These are phyloP conservation scores for Ophion slaviceki DNA, from an alignment of 2,888 invertebrate genomes.

Conservation along the genomic window DNA sequence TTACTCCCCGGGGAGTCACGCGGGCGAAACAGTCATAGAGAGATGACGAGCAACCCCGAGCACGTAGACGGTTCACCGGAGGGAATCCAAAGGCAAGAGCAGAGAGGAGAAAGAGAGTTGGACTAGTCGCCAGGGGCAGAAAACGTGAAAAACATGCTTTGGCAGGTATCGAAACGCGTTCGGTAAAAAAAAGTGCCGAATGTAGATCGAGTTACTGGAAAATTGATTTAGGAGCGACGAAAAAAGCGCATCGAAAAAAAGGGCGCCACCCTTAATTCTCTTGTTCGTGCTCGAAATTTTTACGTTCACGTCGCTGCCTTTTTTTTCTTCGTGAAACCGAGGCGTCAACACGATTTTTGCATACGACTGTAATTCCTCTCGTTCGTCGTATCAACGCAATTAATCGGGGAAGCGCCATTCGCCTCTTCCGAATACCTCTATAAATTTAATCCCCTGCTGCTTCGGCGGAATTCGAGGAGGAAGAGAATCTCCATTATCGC, in stretches of 20 bases:
- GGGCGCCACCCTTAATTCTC: background rate
- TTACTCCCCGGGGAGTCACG: slow-evolving; percentile 60
- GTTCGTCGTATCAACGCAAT: background rate
- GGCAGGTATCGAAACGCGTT: slow-evolving; percentile 18
- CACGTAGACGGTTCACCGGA: slow-evolving; percentile 56
- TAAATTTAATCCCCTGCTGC: background rate
- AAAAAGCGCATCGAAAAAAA: background rate
- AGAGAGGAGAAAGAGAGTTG: slow-evolving; percentile 23
- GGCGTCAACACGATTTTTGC: background rate
- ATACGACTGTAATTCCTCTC: background rate
- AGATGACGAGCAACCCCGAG: slow-evolving; percentile 47
- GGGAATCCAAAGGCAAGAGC: slow-evolving; percentile 45
- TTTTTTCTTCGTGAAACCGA: background rate
- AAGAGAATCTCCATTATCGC: background rate
- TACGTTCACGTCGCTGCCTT: background rate
- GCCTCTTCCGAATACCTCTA: background rate
- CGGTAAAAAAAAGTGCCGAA: slow-evolving; percentile 30
- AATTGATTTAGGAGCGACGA: background rate
- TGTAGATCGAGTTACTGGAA: background rate
- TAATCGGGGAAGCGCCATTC: background rate
- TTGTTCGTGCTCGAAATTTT: background rate
- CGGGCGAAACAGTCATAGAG: slow-evolving; percentile 47
- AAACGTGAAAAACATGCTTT: background rate
- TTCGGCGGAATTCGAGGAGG: background rate
- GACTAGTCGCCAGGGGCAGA: background rate